Evolutionary conservation across 2,797 vertebrate species (phyloP), one percentile per base, ranked within the genome.

Genomic region (Varecia variegata): DNA sequence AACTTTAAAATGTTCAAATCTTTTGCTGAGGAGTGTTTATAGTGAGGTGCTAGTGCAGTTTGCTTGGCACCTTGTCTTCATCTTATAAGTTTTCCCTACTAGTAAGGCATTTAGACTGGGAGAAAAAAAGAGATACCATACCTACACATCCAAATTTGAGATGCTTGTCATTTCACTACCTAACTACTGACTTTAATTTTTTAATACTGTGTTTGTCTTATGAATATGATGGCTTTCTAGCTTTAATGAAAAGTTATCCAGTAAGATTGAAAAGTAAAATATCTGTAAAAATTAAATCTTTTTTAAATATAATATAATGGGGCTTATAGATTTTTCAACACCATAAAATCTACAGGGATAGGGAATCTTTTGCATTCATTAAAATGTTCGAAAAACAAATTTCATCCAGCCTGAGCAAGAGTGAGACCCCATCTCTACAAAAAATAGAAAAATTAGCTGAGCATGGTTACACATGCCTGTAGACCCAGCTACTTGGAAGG

Each of bases 241-340:
- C 3, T 93, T 92, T 89, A 88, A 86, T 82, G 35, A 86, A 94
- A 87, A 92, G 17, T 88, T 88, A 81, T 81, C 60, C 84, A 90
- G 23, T 70, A 93, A 90, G 23, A 62, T 14, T 32, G 12, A 94
- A 92, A 95, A 95, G 27, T 50, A 88, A 58, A 70, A 23, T 68
- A 95, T 21, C 21, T 86, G 1, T 71, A 54, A 91, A 92, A 54
- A 52, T 90, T 85, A 71, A 90, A 67, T 45, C 8, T 54, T 93
- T 94, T 93, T 40, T 20, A 82, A 93, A 85, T 54, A 50, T 23
- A 65, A n/a, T n/a, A n/a, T n/a, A 87, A 43, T 27, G 58, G 4
- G n/a, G 47, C 18, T 45, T 79, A 71, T 13, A 65, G 32, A 23
- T 90, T 94, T 81, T 82, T 60, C 4, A 79, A 92, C 38, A 68